Evolutionary conservation across 2,113 vertebrate species (phyloP), one percentile per base, ranked within the genome.

Genomic region (Heptranchias perlo): DNA sequence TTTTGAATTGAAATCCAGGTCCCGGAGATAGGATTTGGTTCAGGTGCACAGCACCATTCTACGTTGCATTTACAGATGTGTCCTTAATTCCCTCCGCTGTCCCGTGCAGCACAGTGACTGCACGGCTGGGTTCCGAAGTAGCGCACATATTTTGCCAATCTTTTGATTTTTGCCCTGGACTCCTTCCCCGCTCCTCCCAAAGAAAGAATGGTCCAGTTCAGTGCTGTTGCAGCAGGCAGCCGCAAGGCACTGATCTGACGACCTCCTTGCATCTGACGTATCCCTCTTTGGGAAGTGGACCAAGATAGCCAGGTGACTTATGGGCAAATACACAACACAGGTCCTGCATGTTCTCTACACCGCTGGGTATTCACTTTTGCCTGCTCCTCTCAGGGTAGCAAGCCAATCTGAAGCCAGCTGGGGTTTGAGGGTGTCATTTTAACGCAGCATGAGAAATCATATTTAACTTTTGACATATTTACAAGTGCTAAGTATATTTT

Each of bases 401-500:
- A 47, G 62, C 14, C 4, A 16, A 69, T 35, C 58, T 93, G 58
- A 93, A 93, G n/a, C 10, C 44, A 69, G 28, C 64, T 52, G n/a
- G 35, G 28, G 44, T 95, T 67, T 35, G 44, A 58, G 39, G 61
- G 94, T 49, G 28, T 69, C 25, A 95, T 95, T 95, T 95, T 67
- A 95, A 69, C 31, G 58, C 89, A 93, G 61, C 89, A 64, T n/a
- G n/a, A 54, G 54, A 95, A 95, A 69, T 95, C 31, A 4, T 95
- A 95, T 69, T 95, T 95, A 95, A 52, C 94, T 52, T 95, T 31
- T 44, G 65, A 95, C 64, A 69, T 69, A 52, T 95, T 95, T 95
- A 69, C 94, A 95, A 95, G 94, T 95, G 47, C 65, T 95, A 69
- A 69, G 44, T 69, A 49, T 69, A 95, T 69, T 52, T 95, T 95